Evolutionary conservation across 1,140 invertebrate genomes (phyloP), one percentile per base, ranked within the genome.

Genomic region (Drosophila arizonae): DNA sequence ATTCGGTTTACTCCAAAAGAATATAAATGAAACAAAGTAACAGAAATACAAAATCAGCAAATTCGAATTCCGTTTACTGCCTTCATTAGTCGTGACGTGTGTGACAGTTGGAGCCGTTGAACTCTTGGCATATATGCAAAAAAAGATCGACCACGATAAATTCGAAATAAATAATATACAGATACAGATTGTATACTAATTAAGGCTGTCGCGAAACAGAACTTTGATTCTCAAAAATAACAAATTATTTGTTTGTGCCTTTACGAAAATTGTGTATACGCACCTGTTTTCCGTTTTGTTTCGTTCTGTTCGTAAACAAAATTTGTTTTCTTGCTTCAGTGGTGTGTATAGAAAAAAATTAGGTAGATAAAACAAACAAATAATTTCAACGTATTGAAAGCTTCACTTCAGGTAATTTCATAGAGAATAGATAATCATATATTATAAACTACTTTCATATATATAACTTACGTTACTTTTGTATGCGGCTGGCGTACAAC

Each of bases 231-330:
- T 39, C 6, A 24, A 70, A 56, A 56, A 48, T 51, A 56, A 64
- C 30, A 39, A 39, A 39, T 26, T 39, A 52, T 69, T 69, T 55
- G 50, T 54, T 50, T 30, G 28, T 51, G 45, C 39, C 10, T 17
- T 21, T n/a, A n/a, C 13, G 17, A 60, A 61, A 68, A 43, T 46
- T 50, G 55, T 63, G 30, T 60, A 46, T 62, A 43, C 45, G 60
- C 60, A 36, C 36, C 17, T 24, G 24, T 21, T 68, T 39, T 73
- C 15, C 24, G 50, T 70, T 74, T 69, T 74, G 30, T 68, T 33
- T 43, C 28, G 28, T 4, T n/a, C 28, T 50, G 17, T 73, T 73
- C 71, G 71, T 73, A 73, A 73, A 73, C 71, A 73, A 73, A 68
- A 41, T 68, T 39, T 11, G 4, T 30, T 58, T 66, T 33, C 24